phyloP scores from a whole-genome alignment of 1,140 invertebrate species.

The Steinernema feltiae region DNA sequence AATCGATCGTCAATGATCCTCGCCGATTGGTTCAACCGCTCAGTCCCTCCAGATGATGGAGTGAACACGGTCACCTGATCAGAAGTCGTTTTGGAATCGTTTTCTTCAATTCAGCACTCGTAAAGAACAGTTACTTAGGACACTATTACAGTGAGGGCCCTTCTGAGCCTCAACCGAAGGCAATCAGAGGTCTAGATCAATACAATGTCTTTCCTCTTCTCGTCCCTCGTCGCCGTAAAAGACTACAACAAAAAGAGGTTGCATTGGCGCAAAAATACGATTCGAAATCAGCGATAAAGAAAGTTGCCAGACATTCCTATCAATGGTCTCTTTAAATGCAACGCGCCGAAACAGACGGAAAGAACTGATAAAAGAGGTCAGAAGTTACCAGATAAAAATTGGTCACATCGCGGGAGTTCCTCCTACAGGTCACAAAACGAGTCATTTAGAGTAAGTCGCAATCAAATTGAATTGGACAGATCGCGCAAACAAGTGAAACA shows the following conservation, averaged over 20 bases:
- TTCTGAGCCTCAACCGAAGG: background rate
- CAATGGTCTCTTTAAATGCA: background rate
- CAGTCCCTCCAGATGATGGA: background rate
- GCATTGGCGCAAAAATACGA: background rate
- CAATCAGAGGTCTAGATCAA: background rate
- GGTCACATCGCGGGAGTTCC: background rate
- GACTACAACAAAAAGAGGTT: background rate
- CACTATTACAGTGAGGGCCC: no score
- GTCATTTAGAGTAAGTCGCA: no score
- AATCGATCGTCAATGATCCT: background rate
- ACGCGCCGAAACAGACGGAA: background rate
- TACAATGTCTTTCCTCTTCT: background rate
- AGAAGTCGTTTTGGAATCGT: no score
- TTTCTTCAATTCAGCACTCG: no score
- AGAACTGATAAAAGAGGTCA: constrained; percentile 1
- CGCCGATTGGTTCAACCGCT: background rate
- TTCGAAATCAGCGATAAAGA: background rate
- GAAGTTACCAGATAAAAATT: background rate
- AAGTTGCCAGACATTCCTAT: background rate
- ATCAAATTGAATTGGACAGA: no score
- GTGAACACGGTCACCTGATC: background rate
- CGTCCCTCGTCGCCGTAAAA: background rate
- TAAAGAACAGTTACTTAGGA: no score
- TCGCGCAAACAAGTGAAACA: no score
- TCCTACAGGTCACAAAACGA: background rate